Evolutionary conservation across 2,888 invertebrate species (phyloP).

Genomic region (Gibbula magus): DNA sequence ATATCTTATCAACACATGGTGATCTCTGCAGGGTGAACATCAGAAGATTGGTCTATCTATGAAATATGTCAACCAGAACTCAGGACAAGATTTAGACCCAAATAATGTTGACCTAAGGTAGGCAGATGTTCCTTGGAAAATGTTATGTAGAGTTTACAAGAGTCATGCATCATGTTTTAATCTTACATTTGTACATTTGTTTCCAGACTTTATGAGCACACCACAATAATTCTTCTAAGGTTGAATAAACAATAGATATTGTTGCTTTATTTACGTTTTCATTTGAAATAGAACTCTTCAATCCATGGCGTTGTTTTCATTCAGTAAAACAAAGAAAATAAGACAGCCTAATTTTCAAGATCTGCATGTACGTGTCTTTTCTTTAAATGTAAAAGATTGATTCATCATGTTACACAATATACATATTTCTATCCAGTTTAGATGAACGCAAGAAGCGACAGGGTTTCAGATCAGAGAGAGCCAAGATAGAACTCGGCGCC

Average conservation of each 20-base stretch:
- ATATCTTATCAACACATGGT: neutral
- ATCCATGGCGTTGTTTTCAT: too few relatives aligned
- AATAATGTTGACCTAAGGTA: conserved; percentile 69
- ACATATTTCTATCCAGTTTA: conserved; percentile 48
- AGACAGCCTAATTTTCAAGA: too few relatives aligned
- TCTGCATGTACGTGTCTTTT: too few relatives aligned
- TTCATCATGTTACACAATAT: too few relatives aligned
- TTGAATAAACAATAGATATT: too few relatives aligned
- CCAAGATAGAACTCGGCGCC: conserved; percentile 70
- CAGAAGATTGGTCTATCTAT: conserved; percentile 70
- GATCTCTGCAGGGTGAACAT: conserved; percentile 50
- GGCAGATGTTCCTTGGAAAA: neutral
- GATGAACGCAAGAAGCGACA: conserved; percentile 66
- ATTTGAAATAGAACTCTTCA: too few relatives aligned
- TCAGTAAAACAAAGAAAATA: too few relatives aligned
- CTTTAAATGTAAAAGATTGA: too few relatives aligned
- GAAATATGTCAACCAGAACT: conserved; percentile 71
- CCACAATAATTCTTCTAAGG: too few relatives aligned
- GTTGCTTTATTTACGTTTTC: too few relatives aligned
- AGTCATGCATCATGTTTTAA: neutral
- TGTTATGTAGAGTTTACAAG: neutral
- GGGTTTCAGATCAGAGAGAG: conserved; percentile 46
- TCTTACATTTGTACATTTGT: neutral
- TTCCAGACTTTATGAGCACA: too few relatives aligned
- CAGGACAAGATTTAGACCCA: conserved; percentile 69